Percentiles rank a stretch among this genome's conserved stretches.
Evolutionary conservation across 2,113 vertebrate genomes (phyloP).

Genomic region (Poecile atricapillus): DNA sequence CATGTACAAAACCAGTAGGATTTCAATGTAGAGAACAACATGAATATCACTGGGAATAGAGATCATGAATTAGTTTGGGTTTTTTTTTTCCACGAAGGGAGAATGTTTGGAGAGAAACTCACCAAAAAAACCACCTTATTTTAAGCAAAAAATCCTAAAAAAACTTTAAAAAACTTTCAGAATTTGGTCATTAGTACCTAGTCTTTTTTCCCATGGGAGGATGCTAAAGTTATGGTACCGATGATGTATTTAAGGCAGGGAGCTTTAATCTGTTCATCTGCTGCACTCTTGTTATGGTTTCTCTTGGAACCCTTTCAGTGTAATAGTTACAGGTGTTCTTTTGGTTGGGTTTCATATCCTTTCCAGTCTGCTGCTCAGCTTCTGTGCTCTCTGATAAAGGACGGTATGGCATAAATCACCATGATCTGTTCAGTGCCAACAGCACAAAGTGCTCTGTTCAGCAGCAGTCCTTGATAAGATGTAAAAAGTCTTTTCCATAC

Average conservation of each 20-base stretch:
- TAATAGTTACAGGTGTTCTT: neutral
- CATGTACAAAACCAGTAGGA: neutral
- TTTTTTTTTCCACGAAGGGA: neutral
- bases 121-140: fast-evolving
- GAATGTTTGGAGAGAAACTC: neutral
- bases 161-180: neutral
- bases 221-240: neutral
- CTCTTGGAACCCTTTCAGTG: neutral
- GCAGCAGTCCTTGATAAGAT: neutral
- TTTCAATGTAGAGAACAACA: fast-evolving
- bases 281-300: neutral
- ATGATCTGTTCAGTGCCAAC: neutral
- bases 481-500: neutral
- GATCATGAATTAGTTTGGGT: fast-evolving
- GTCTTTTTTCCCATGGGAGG: neutral
- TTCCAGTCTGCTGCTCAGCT: neutral
- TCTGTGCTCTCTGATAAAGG: neutral
- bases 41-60: fast-evolving
- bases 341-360: neutral
- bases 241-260: neutral
- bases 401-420: neutral
- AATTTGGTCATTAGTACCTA: neutral
- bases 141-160: neutral
- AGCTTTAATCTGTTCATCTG: neutral
- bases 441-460: neutral